A percentile compares a stretch with the other conserved stretches of the same genome.
phyloP scores from a whole-genome alignment of 2,888 invertebrate species.

The Liodrosophila aerea region DNA sequence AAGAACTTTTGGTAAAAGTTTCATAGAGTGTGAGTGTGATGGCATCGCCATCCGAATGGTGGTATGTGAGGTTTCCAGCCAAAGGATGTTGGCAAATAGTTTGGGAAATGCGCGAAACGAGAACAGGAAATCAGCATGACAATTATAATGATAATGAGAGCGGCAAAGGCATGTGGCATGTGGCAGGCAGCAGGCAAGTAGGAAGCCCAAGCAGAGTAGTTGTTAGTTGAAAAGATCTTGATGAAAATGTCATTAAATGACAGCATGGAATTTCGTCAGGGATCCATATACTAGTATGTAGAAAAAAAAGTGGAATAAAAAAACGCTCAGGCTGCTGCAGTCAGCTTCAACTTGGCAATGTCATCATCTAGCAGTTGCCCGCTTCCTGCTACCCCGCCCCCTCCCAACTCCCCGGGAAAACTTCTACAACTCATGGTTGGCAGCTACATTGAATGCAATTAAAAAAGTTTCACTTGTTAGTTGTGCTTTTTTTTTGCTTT shows the following conservation, averaged over 20 bases:
- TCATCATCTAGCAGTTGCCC: conserved; percentile 38
- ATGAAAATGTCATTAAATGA: conserved; percentile 73
- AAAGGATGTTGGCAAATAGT: conserved; percentile 55
- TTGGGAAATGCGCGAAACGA: conserved; percentile 26
- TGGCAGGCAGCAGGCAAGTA: not conserved
- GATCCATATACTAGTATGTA: not conserved
- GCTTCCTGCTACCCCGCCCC: not conserved
- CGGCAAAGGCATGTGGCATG: conserved; percentile 20
- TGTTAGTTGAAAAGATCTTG: conserved; percentile 31
- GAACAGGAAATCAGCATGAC: conserved; percentile 69
- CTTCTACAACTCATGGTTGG: conserved; percentile 36
- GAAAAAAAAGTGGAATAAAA: conserved; percentile 4
- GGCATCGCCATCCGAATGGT: conserved; percentile 2
- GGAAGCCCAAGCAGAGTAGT: not conserved
- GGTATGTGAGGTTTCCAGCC: not conserved
- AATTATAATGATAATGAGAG: conserved; percentile 74
- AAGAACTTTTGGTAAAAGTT: conserved; percentile 57
- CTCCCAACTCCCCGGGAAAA: conserved; percentile 6
- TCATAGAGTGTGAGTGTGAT: conserved; percentile 40
- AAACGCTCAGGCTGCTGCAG: conserved; percentile 20
- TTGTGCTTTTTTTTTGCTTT: conserved; percentile 3
- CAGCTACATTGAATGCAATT: conserved; percentile 74
- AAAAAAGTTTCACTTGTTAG: conserved; percentile 60
- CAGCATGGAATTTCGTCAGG: conserved; percentile 46
- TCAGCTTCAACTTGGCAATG: conserved; percentile 47